Conservation (phyloP, 2,113 vertebrate genomes). For the Pardalotus punctatus region DNA sequence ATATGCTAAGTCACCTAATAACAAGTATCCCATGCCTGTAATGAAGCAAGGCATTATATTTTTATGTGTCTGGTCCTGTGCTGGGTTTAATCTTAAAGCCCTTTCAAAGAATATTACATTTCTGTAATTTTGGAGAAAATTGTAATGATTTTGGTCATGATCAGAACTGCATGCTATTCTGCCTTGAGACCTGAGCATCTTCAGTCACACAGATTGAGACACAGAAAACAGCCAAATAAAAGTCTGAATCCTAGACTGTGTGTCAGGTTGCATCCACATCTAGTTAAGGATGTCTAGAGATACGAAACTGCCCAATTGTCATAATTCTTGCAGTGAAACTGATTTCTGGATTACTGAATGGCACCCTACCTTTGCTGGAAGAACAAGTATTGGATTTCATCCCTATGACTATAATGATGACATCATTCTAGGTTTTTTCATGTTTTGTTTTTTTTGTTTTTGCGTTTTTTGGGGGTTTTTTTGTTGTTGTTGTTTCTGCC, state of each 20-base stretch:
- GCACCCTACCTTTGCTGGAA: neutral
- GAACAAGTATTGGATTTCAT: neutral
- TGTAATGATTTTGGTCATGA: neutral
- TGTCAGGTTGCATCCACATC: neutral
- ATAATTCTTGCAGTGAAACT: neutral
- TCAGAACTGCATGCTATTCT: neutral
- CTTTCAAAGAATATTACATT: neutral
- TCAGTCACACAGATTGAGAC: neutral
- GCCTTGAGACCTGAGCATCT: neutral
- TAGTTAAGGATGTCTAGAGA: neutral
- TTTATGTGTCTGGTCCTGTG: neutral
- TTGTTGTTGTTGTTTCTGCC: neutral
- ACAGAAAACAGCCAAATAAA: neutral
- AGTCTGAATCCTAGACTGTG: neutral
- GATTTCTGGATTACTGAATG: neutral
- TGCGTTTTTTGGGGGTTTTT: too few relatives aligned
- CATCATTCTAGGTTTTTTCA: neutral
- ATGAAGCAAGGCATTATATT: neutral
- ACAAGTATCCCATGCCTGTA: neutral
- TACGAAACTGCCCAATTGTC: neutral
- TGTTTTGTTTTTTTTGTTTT: neutral
- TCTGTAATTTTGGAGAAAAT: neutral
- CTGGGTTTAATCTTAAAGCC: neutral
- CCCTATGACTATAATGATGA: neutral
- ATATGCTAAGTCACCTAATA: neutral